Conservation (phyloP, 2,113 vertebrate genomes). For the Gavia stellata region DNA sequence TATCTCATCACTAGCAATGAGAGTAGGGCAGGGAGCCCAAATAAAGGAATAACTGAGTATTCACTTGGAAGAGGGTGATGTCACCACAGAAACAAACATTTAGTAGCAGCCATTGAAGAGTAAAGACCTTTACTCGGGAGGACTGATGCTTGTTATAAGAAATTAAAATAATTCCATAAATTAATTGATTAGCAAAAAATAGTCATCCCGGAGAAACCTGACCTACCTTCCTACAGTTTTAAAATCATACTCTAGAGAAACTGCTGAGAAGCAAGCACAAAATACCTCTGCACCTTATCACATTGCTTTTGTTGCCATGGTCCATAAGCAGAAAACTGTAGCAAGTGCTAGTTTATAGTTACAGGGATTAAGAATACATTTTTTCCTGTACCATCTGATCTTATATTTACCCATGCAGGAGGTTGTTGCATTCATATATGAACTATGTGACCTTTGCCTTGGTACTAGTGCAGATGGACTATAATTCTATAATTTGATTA, state of each 20-base stretch:
- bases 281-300: background rate
- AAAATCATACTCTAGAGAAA: background rate
- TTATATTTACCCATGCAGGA: background rate
- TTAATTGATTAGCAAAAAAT: constrained; percentile 33
- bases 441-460: background rate
- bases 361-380: background rate
- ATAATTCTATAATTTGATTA: background rate
- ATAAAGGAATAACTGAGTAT: background rate
- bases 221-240: background rate
- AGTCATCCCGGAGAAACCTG: constrained; percentile 6
- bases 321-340: background rate
- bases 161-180: background rate
- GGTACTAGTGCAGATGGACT: background rate
- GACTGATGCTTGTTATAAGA: background rate
- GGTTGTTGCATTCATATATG: background rate
- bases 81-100: background rate
- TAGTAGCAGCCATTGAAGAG: background rate
- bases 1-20: background rate
- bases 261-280: background rate
- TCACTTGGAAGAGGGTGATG: background rate
- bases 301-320: background rate
- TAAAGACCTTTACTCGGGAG: background rate
- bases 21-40: background rate
- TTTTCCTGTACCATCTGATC: background rate
- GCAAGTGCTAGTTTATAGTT: background rate